Base-by-base conservation (phyloP, 2,797 vertebrate genomes). In the Mycteria americana region DNA sequence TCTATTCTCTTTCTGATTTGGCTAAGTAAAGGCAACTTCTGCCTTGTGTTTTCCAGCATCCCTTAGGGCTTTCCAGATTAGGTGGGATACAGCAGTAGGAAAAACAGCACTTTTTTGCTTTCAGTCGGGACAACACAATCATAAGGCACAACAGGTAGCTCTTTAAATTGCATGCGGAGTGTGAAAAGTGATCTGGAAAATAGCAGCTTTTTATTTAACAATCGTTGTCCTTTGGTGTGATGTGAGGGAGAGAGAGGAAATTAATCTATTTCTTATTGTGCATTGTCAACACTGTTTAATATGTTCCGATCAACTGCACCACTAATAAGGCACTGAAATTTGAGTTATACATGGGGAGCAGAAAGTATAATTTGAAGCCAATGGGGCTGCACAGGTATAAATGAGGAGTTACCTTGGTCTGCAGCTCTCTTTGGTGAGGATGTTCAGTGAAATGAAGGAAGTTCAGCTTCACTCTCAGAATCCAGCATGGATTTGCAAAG, bases 41-140 rank as follows among this genome's bases (percentile, higher is more conserved):
- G 37, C 59, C 50, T 85, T 94, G 65, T 89, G 78, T 94, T 97
- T 97, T 89, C 80, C 90, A 95, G 76, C 33, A 65, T 30, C 24
- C 35, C 21, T 72, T 76, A 79, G 77, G 43, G 13, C 74, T 96
- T 97, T 94, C 85, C 85, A 92, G 80, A 70, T 60, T 79, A 96
- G 72, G 65, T 82, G 89, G 87, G 75, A 79, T 88, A 57, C 53
- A 90, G 56, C 5, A 64, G 30, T 31, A 77, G 16, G 22, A 41
- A 88, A 93, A 94, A 31, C 22, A 73, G 65, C 77, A 92, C n/a
- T 78, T 92, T 88, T 93, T 95, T 89, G 60, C 77, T 91, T 92
- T 97, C 69, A 91, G 46, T 94, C 93, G 75, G 80, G 76, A 79
- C 79, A 96, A 95, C 43, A 92, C 70, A 97, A 92, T 94, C 74